These are phyloP conservation scores for Sitophilus oryzae DNA, from an alignment of 1,140 invertebrate species.

Conservation along the genomic window DNA sequence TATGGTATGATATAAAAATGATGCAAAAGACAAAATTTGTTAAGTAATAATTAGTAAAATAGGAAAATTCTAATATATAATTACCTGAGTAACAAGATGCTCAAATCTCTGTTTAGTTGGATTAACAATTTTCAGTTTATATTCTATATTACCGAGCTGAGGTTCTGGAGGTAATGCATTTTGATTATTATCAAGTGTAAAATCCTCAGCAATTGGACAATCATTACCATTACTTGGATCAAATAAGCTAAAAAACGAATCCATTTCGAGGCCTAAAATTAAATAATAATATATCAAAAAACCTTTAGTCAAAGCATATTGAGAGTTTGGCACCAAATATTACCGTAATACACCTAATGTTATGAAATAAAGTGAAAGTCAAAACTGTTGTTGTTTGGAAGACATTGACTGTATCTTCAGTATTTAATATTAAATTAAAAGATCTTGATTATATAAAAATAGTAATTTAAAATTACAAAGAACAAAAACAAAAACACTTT, in stretches of 20 bases:
- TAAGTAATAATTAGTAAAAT: no score
- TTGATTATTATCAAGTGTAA: conserved; percentile 39
- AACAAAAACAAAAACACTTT: neutral
- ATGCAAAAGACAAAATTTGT: neutral
- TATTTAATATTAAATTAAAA: neutral
- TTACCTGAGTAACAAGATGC: conserved; percentile 82
- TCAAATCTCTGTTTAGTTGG: conserved; percentile 80
- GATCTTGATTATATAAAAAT: neutral
- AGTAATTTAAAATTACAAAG: no score
- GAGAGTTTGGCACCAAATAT: neutral
- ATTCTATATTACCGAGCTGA: conserved; percentile 86
- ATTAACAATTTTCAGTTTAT: conserved; percentile 84
- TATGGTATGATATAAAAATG: no score
- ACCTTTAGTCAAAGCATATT: neutral
- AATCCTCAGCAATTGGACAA: conserved; percentile 34
- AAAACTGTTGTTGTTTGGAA: neutral
- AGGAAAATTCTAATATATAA: no score
- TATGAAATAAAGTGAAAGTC: conserved; percentile 28
- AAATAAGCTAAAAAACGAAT: conserved; percentile 73
- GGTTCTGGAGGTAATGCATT: conserved; percentile 76
- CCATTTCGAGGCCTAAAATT: conserved; percentile 49
- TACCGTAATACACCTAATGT: conserved; percentile 11
- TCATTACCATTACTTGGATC: conserved; percentile 50
- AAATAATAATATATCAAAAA: neutral
- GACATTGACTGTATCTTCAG: neutral